phyloP scores from a whole-genome alignment of 2,888 invertebrate species.

The Sarcophaga subvicina region DNA sequence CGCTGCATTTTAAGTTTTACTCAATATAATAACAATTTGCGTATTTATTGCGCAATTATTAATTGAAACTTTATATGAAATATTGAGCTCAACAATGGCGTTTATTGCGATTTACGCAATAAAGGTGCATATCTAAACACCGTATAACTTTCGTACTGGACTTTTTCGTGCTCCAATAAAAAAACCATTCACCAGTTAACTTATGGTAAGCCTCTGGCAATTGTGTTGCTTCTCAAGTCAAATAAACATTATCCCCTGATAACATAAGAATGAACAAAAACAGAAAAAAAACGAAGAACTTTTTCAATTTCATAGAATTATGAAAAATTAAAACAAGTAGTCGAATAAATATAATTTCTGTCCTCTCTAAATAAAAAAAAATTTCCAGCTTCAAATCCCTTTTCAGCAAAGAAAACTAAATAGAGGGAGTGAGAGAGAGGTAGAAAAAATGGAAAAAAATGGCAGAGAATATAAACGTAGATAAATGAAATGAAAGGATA shows the following conservation, averaged over 20 bases:
- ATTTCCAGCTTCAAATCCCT: constrained; percentile 34
- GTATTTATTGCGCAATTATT: no score
- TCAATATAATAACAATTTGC: no score
- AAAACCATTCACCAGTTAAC: no score
- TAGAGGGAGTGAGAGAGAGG: not conserved
- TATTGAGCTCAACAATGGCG: no score
- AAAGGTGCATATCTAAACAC: no score
- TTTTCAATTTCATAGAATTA: constrained; percentile 62
- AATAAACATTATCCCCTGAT: constrained; percentile 29
- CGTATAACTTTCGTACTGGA: no score
- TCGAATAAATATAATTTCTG: constrained; percentile 33
- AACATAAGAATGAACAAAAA: not conserved
- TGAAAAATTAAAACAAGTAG: constrained; percentile 51
- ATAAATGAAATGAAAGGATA: constrained; percentile 47
- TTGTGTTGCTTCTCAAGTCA: not conserved
- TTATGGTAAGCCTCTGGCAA: not conserved
- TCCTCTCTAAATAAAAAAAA: constrained; percentile 8
- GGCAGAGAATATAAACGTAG: constrained; percentile 10
- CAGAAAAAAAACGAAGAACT: constrained; percentile 36
- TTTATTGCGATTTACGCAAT: no score
- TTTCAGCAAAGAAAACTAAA: not conserved
- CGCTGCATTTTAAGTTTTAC: no score
- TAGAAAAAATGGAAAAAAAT: constrained; percentile 20
- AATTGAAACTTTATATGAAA: no score
- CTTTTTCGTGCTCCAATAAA: no score